Evolutionary conservation across 2,797 vertebrate species (phyloP).

Genomic region (Tapirus indicus): DNA sequence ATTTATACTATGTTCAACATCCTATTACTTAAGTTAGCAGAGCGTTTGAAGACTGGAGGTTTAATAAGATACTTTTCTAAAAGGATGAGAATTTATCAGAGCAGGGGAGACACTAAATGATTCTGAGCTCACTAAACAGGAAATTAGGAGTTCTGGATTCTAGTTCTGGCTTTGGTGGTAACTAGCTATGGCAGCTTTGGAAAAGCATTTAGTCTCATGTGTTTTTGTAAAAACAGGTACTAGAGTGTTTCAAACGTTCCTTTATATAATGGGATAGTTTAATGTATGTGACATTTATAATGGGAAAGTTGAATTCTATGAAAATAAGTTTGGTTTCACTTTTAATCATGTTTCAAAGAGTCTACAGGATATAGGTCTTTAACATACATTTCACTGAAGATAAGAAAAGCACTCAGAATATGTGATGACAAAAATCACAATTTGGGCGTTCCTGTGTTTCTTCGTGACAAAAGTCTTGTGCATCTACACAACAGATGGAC

Average conservation of each 20-base stretch:
- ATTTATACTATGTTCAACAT: slow-evolving; percentile 59
- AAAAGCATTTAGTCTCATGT: not conserved
- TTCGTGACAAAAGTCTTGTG: not conserved
- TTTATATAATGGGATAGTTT: not conserved
- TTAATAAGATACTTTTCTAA: slow-evolving; percentile 63
- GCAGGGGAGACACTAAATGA: not conserved
- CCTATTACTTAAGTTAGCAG: slow-evolving; percentile 65
- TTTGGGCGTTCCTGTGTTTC: not conserved
- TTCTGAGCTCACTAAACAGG: not conserved
- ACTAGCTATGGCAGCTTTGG: not conserved
- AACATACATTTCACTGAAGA: slow-evolving; percentile 7
- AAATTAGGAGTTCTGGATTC: not conserved
- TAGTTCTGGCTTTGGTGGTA: not conserved
- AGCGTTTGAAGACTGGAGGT: slow-evolving; percentile 64
- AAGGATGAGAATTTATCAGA: slow-evolving; percentile 53
- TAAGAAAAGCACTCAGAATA: not conserved
- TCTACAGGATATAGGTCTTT: not conserved
- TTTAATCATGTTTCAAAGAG: slow-evolving; percentile 17
- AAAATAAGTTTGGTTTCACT: not conserved
- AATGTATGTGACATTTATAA: not conserved
- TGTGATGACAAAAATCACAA: slow-evolving; percentile 52
- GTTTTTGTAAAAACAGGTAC: not conserved
- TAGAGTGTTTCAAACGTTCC: not conserved
- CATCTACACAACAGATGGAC: not conserved
- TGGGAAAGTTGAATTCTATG: not conserved